Evolutionary conservation across 2,797 vertebrate species (phyloP).

Genomic region (Rhinoraja longicauda): DNA sequence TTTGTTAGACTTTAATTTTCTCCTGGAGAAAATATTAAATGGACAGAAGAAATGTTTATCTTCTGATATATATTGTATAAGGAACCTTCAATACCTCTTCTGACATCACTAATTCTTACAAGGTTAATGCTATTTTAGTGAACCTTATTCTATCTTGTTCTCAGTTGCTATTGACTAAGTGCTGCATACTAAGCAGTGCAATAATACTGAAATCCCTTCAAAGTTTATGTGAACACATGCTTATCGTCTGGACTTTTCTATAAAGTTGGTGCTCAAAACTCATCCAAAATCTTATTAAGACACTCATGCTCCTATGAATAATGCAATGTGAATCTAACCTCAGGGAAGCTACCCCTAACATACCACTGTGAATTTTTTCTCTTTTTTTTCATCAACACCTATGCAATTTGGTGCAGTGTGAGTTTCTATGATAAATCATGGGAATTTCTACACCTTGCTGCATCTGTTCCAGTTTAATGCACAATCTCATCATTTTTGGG

Average conservation of each 20-base stretch:
- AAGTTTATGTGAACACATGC: neutral
- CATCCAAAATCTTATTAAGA: constrained; percentile 16
- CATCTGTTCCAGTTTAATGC: neutral
- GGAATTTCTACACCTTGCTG: constrained; percentile 14
- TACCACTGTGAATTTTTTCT: neutral
- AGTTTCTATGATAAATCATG: constrained; percentile 24
- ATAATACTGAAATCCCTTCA: neutral
- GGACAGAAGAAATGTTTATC: neutral
- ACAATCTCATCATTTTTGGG: neutral
- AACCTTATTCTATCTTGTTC: neutral
- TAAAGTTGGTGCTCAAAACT: neutral
- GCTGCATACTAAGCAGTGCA: too few species aligned
- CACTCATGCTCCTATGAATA: neutral
- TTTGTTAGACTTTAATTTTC: neutral
- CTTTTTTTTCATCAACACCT: constrained; percentile 25
- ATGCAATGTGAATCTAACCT: constrained; percentile 33
- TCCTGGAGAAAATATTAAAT: neutral
- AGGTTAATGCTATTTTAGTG: neutral
- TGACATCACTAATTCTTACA: neutral
- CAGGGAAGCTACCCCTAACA: neutral
- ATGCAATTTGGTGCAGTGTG: constrained; percentile 7
- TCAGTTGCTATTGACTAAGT: neutral
- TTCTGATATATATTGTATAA: neutral
- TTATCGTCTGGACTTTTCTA: neutral
- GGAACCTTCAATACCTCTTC: neutral